A percentile compares a stretch with the other conserved stretches of the same genome.
phyloP scores from a whole-genome alignment of 2,888 invertebrate genomes.

The Acleris cristana region DNA sequence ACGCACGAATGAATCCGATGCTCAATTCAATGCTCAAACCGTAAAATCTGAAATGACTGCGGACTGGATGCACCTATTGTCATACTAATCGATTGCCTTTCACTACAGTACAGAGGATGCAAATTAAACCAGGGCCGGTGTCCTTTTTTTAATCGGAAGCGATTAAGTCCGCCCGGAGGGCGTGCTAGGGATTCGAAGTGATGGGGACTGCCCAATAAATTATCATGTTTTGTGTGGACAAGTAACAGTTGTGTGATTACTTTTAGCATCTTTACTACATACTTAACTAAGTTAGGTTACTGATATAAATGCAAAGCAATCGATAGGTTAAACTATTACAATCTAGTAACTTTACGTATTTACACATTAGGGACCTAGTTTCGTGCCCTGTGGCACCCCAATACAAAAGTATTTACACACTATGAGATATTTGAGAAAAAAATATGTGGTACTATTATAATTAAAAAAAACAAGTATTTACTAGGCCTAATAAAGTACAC shows the following conservation, averaged over 20 bases:
- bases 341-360: background rate
- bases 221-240: conserved; percentile 31
- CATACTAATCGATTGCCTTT: conserved; percentile 53
- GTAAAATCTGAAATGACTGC: conserved; percentile 35
- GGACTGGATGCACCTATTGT: conserved; percentile 49
- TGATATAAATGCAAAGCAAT: background rate
- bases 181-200: conserved; percentile 42
- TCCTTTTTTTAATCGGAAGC: conserved; percentile 55
- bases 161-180: conserved; percentile 50
- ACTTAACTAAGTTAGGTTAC: background rate
- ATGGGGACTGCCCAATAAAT: conserved; percentile 48
- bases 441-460: too few species aligned
- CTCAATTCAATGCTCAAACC: conserved; percentile 26
- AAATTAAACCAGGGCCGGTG: conserved; percentile 57
- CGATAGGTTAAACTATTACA: background rate
- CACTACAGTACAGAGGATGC: conserved; percentile 53
- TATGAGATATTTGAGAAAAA: too few species aligned
- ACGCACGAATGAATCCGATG: conserved; percentile 31
- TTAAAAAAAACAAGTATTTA: too few species aligned
- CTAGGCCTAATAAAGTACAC: background rate
- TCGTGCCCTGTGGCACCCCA: background rate
- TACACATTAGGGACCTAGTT: background rate
- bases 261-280: background rate
- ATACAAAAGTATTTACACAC: too few species aligned
- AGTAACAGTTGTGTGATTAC: conserved; percentile 8